phyloP scores from a whole-genome alignment of 2,888 invertebrate species.

The Papilio protenor region DNA sequence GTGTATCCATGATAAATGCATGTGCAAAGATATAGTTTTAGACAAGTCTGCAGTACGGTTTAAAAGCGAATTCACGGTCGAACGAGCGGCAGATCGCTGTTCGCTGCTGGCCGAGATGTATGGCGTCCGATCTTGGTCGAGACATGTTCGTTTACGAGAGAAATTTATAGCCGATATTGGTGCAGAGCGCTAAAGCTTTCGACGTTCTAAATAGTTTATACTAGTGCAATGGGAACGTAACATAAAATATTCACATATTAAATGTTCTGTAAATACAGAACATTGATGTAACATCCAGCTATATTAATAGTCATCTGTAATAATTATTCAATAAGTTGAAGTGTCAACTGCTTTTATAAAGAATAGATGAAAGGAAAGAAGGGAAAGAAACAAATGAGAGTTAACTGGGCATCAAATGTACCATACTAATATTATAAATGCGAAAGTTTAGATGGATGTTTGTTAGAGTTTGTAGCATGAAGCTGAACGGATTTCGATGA shows the following conservation, averaged over 20 bases:
- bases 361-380: not conserved
- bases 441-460: too few species aligned
- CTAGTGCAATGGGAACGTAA: not conserved
- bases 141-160: constrained; percentile 68
- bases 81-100: constrained; percentile 54
- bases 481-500: too few species aligned
- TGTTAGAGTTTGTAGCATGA: too few species aligned
- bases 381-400: not conserved
- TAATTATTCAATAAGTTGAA: not conserved
- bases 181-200: constrained; percentile 30
- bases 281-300: too few species aligned
- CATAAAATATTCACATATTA: not conserved
- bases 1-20: not conserved
- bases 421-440: too few species aligned
- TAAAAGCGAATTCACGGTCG: constrained; percentile 62
- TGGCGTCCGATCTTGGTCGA: constrained; percentile 67
- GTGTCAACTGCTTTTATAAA: not conserved
- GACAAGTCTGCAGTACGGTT: constrained; percentile 28
- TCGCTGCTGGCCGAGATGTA: constrained; percentile 61
- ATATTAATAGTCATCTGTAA: not conserved
- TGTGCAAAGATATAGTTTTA: constrained; percentile 29
- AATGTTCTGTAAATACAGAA: too few species aligned
- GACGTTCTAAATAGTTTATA: constrained; percentile 32
- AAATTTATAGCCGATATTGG: constrained; percentile 43
- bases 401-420: not conserved